A percentile compares a stretch with the other conserved stretches of the same genome.
phyloP scores from a whole-genome alignment of 2,113 vertebrate genomes.

The Typhlomys cinereus region DNA sequence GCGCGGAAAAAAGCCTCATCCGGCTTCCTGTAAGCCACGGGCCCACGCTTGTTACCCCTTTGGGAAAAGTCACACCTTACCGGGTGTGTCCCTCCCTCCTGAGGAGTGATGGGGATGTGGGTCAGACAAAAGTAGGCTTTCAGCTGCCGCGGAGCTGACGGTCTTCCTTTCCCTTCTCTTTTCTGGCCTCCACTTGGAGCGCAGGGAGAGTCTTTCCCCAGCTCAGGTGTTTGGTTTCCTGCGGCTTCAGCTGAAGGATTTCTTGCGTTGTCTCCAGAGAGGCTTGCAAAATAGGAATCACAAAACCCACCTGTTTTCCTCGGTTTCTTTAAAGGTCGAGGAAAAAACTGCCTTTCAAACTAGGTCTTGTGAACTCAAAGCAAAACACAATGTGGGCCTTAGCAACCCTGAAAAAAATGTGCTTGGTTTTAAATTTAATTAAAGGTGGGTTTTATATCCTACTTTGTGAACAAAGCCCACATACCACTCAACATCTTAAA shows the following conservation, averaged over 20 bases:
- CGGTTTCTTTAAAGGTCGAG: not conserved
- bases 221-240: slow-evolving; percentile 68
- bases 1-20: not conserved
- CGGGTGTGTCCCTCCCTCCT: not conserved
- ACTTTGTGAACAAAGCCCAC: not conserved
- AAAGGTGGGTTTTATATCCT: not conserved
- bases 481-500: not conserved
- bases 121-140: slow-evolving; percentile 59
- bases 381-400: slow-evolving; percentile 12
- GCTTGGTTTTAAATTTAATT: slow-evolving; percentile 14
- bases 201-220: slow-evolving; percentile 28
- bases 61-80: not conserved
- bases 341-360: slow-evolving; percentile 7
- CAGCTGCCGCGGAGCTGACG: not conserved
- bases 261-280: not conserved
- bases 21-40: not conserved
- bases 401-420: not conserved
- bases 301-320: not conserved
- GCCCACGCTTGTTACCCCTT: not conserved
- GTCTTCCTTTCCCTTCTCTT: not conserved
- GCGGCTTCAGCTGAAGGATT: not conserved
- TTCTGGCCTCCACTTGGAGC: not conserved
- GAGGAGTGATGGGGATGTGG: not conserved
- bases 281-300: slow-evolving; percentile 35
- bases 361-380: not conserved